phyloP scores from a whole-genome alignment of 2,113 vertebrate species.

The Tupaia chinensis region DNA sequence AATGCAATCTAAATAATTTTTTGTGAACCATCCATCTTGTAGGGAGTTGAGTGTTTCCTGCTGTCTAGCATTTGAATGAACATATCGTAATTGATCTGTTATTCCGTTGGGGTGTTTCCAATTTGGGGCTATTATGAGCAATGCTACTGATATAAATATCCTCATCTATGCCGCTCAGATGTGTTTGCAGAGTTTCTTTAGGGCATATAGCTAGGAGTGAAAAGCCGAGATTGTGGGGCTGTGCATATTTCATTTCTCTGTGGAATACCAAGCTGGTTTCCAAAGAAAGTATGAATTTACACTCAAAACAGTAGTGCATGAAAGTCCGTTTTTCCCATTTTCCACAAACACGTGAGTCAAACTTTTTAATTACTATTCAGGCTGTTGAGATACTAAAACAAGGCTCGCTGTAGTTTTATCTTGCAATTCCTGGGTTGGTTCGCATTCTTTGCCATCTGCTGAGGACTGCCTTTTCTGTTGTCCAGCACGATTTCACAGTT shows the following conservation, averaged over 20 bases:
- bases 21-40: not conserved
- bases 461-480: not conserved
- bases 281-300: not conserved
- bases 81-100: not conserved
- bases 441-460: not conserved
- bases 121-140: not conserved
- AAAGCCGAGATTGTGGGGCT: not conserved
- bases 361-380: not conserved
- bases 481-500: not conserved
- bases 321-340: not conserved
- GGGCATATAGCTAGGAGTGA: not conserved
- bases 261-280: not conserved
- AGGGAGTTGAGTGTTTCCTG: not conserved
- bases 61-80: not conserved
- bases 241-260: not conserved
- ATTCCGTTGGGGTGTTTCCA: slow-evolving; percentile 1
- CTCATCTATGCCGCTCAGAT: not conserved
- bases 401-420: not conserved
- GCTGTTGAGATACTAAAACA: not conserved
- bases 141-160: not conserved
- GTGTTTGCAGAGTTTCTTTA: not conserved
- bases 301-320: not conserved
- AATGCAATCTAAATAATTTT: not conserved
- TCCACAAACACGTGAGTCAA: not conserved
- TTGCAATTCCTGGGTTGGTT: not conserved